Evolutionary conservation across 2,888 invertebrate species (phyloP), one percentile per base, ranked within the genome.

Genomic region (Philereme transversata): DNA sequence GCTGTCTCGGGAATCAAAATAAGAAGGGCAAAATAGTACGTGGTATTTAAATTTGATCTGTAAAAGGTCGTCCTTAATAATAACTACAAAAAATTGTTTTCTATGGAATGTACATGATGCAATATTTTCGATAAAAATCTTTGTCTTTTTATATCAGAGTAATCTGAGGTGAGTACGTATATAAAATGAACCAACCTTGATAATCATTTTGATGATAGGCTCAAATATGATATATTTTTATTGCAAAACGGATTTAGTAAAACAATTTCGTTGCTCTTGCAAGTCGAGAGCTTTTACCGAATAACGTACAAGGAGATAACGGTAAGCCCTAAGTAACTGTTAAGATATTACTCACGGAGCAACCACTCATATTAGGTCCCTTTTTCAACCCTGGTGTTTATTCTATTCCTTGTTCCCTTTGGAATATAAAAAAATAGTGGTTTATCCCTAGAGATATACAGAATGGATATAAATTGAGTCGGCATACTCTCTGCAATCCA

Each of bases 241-340:
- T 59, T 53, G 44, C 53, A 10, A 10, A 57, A 38, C 11, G 47
- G 50, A 55, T 55, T 55, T 47, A 46, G 43, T 35, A 36, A 55
- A 60, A 60, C 50, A 60, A 60, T 54, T 54, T 50, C 54, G 54
- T 60, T 50, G 46, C 44, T 51, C 53, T n/a, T 58, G 52, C 53
- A 54, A 49, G 34, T 50, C 8, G 41, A 36, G 40, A 54, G 49
- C 48, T 50, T 46, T 54, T 54, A 49, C 59, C 60, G 35, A 60
- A 60, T 54, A 59, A 60, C 40, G 46, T 54, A 50, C 52, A 43
- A 49, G 33, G 36, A 54, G 46, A 60, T 54, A 49, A 49, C 49
- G 4, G 48, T 50, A 60, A 54, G 50, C 54, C 53, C 41, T 60
- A 41, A 53, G 59, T 54, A 49, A 50, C 60, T 49, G 50, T 54